Evolutionary conservation across 30 jellyfish, hydroid and myxozoan genomes (phyloP).

Genomic region (Chrysaora quinquecirrha): DNA sequence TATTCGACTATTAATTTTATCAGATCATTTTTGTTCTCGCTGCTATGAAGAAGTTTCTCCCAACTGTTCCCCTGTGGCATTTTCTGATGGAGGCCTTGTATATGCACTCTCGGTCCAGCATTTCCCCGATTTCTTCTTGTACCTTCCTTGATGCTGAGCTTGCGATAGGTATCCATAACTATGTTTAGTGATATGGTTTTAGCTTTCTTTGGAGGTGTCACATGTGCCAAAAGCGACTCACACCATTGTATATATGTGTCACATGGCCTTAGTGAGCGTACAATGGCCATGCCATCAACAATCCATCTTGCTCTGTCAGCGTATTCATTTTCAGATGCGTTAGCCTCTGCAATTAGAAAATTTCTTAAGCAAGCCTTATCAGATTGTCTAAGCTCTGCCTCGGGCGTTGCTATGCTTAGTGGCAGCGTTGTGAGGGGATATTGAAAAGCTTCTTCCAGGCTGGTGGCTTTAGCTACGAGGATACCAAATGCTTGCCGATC

Average conservation of each 20-base stretch:
- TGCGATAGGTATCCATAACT: neutral
- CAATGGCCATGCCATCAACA: neutral
- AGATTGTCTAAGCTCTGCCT: neutral
- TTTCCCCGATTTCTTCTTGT: neutral
- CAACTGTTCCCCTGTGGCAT: neutral
- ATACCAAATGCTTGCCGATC: conserved; percentile 62
- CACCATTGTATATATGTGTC: neutral
- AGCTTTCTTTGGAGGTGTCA: neutral
- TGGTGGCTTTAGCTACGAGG: conserved; percentile 4
- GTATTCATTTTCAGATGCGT: neutral
- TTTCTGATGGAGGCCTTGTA: neutral
- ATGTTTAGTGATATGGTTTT: neutral
- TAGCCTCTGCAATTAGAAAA: neutral
- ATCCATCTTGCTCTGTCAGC: conserved; percentile 11
- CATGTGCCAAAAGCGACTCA: neutral
- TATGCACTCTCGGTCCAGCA: neutral
- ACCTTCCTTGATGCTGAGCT: conserved; percentile 2
- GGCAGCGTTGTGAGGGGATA: conserved; percentile 40
- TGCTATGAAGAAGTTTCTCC: neutral
- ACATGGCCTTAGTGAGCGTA: neutral
- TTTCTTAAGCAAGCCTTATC: neutral
- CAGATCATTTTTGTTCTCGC: conserved; percentile 6
- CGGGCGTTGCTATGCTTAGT: conserved; percentile 15
- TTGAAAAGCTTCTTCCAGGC: conserved; percentile 26
- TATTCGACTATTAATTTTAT: neutral